Evolutionary conservation across 2,888 invertebrate species (phyloP), one percentile per base, ranked within the genome.

Genomic region (Germaria angustata): DNA sequence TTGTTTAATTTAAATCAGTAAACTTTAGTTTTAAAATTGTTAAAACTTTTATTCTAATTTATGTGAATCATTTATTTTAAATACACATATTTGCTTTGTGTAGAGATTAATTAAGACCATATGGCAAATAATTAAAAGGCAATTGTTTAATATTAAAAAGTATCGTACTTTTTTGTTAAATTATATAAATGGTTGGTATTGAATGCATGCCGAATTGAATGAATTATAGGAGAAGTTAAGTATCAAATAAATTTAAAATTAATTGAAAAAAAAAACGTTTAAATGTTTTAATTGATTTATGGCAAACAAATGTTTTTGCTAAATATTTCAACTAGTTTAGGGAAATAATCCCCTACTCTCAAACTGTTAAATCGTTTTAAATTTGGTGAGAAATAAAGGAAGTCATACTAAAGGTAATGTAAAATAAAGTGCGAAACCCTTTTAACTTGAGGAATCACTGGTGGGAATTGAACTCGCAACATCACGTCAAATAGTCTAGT

Each of bases 31-130:
- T n/a, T n/a, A n/a, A n/a, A n/a, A n/a, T n/a, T n/a, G n/a, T n/a
- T n/a, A n/a, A n/a, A n/a, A n/a, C n/a, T n/a, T n/a, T n/a, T 7
- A 13, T 11, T 39, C 17, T 46, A 41, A 28, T 44, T 28, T 28
- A 15, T 28, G 9, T 61, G 6, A 11, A 28, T 51, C n/a, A n/a
- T 51, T 49, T 11, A 13, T 24, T 49, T 24, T 8, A 49, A 49
- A 49, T 24, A 11, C 1, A 24, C 8, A 8, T n/a, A 51, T 36
- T 44, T 75, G 7, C 39, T 65, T 53, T 55, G 46, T 36, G 28
- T 55, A 17, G 24, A 53, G 36, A 20, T 61, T 69, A 77, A 77
- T 77, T 77, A 63, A 69, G 24, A 69, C 15, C 34, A 61, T 15
- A 77, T 61, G 53, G 69, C 24, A 36, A 69, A 63, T 46, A 44